Conservation (phyloP, 2,797 vertebrate genomes). For the Macrochelys suwanniensis region DNA sequence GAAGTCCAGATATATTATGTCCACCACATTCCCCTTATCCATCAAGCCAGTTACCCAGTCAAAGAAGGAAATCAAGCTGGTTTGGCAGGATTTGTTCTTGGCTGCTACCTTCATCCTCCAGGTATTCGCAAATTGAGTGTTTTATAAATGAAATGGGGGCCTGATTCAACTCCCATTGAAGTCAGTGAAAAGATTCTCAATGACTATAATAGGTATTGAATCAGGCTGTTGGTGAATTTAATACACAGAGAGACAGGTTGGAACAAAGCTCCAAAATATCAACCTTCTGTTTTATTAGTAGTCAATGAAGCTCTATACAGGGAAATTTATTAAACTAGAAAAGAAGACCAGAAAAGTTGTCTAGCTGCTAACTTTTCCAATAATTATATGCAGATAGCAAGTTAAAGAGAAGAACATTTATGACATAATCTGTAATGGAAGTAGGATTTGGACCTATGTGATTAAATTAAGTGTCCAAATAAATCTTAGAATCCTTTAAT, state of each 20-base stretch:
- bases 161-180: not conserved
- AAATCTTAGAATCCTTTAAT: not conserved
- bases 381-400: not conserved
- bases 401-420: not conserved
- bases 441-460: not conserved
- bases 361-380: not conserved
- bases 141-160: not conserved
- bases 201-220: not conserved
- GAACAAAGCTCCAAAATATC: not conserved
- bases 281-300: not conserved
- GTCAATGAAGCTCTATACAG: not conserved
- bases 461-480: not conserved
- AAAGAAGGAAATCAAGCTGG: no score
- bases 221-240: not conserved
- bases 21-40: no score
- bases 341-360: not conserved
- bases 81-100: not conserved
- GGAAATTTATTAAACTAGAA: not conserved
- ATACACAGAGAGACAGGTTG: not conserved
- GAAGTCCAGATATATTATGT: no score
- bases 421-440: not conserved
- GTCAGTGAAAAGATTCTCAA: not conserved
- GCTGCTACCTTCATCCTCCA: not conserved
- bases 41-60: no score
- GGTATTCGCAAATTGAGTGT: not conserved